A percentile compares a stretch with the other conserved stretches of the same genome.
Evolutionary conservation across 2,888 invertebrate genomes (phyloP).

Genomic region (Agapostemon virescens): DNA sequence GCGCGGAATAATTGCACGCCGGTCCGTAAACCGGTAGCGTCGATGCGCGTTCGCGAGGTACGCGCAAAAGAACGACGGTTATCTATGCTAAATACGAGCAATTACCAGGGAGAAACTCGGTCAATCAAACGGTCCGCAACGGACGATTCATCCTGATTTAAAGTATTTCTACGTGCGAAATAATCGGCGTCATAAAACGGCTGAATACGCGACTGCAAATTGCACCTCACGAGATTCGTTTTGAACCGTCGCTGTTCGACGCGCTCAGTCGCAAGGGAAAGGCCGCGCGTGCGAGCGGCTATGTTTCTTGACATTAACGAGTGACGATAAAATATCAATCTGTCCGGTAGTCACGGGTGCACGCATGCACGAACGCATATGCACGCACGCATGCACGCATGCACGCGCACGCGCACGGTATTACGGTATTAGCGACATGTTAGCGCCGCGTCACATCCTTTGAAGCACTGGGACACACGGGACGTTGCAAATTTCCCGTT

Average conservation of each 20-base stretch:
- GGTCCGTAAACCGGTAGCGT: constrained; percentile 3
- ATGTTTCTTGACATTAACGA: constrained; percentile 39
- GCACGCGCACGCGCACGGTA: background rate
- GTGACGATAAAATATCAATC: constrained; percentile 50
- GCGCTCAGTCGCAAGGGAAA: background rate
- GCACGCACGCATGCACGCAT: background rate
- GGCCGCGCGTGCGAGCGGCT: constrained; percentile 13
- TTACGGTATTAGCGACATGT: constrained; percentile 44
- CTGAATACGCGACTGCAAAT: constrained; percentile 29
- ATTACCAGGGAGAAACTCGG: background rate
- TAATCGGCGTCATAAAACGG: constrained; percentile 12
- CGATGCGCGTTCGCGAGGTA: background rate
- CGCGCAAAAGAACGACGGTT: background rate
- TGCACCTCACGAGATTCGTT: constrained; percentile 27
- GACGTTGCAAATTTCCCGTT: constrained; percentile 71
- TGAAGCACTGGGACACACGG: constrained; percentile 46
- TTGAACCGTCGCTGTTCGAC: constrained; percentile 15
- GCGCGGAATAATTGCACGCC: constrained; percentile 3
- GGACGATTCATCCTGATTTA: background rate
- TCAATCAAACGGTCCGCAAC: background rate
- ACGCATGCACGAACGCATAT: background rate
- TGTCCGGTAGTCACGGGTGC: constrained; percentile 20
- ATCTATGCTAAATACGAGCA: constrained; percentile 9
- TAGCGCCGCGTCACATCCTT: constrained; percentile 41
- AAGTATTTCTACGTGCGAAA: constrained; percentile 9